Conservation (phyloP, 37 sponge, comb jelly and placozoan genomes). For the Dysidea cf. avara region DNA sequence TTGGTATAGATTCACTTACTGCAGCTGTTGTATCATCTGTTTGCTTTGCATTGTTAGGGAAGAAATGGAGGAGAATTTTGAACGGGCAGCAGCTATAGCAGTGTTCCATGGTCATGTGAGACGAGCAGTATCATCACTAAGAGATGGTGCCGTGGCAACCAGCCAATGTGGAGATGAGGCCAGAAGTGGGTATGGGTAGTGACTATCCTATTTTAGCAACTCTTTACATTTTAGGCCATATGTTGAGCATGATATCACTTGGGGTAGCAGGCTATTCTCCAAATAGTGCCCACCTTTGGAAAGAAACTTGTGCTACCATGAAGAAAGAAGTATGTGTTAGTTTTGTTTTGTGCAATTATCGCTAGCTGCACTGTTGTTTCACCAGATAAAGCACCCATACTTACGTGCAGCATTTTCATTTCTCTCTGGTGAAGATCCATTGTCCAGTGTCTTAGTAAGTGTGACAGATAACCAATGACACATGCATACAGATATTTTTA, state of each 20-base stretch:
- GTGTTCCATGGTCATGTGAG: slow-evolving; percentile 70
- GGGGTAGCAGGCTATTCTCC: slow-evolving; percentile 73
- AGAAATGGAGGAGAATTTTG: slow-evolving; percentile 52
- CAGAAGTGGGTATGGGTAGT: slow-evolving; percentile 36
- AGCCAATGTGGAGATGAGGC: background rate
- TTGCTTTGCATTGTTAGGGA: too few species aligned
- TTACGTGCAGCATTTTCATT: slow-evolving; percentile 70
- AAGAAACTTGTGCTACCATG: slow-evolving; percentile 44
- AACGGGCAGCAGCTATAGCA: slow-evolving; percentile 83
- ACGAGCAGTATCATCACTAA: slow-evolving; percentile 49
- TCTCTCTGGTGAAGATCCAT: slow-evolving; percentile 42
- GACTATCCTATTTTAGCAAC: background rate
- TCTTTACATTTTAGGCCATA: slow-evolving; percentile 14
- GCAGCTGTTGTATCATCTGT: too few species aligned
- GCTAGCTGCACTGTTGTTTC: too few species aligned
- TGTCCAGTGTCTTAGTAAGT: slow-evolving; percentile 54
- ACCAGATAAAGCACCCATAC: slow-evolving; percentile 66
- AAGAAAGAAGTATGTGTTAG: too few species aligned
- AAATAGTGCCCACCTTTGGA: slow-evolving; percentile 51
- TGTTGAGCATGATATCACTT: slow-evolving; percentile 66
- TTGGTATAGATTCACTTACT: too few species aligned
- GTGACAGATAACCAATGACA: background rate
- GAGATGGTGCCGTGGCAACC: slow-evolving; percentile 54
- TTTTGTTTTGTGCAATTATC: too few species aligned
- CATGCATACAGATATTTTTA: too few species aligned